Percentiles rank a stretch among this genome's conserved stretches.
These are phyloP conservation scores for Trissolcus japonicus DNA, from an alignment of 2,888 invertebrate genomes.

Conservation along the genomic window DNA sequence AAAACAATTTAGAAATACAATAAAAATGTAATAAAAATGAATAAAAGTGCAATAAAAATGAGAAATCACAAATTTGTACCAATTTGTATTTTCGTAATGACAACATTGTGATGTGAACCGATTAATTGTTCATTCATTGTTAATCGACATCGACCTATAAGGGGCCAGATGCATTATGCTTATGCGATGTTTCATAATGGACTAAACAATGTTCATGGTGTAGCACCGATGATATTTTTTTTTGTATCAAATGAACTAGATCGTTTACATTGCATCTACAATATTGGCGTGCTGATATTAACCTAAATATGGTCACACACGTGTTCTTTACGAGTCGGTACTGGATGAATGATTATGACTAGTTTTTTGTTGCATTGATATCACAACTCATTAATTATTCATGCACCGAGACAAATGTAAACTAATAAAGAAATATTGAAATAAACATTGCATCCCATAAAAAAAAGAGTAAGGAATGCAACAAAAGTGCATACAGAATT, in stretches of 20 bases:
- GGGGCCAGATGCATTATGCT: neutral
- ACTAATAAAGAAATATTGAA: too few relatives aligned
- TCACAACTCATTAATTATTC: neutral
- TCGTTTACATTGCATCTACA: slow-evolving; percentile 49
- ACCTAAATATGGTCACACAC: slow-evolving; percentile 51
- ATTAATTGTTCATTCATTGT: too few relatives aligned
- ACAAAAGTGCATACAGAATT: too few relatives aligned
- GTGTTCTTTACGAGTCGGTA: slow-evolving; percentile 47
- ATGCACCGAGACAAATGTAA: too few relatives aligned
- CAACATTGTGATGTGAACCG: too few relatives aligned
- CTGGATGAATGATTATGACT: slow-evolving; percentile 18
- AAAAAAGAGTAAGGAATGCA: too few relatives aligned
- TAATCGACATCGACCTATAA: too few relatives aligned
- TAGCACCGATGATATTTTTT: slow-evolving; percentile 27
- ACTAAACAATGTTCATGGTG: slow-evolving; percentile 30
- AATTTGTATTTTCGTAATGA: neutral
- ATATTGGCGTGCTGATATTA: slow-evolving; percentile 45
- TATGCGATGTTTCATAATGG: neutral
- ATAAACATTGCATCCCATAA: too few relatives aligned
- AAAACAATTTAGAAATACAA: too few relatives aligned
- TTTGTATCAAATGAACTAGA: slow-evolving; percentile 37
- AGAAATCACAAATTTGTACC: neutral
- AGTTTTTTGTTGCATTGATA: slow-evolving; percentile 7
- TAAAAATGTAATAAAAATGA: too few relatives aligned
- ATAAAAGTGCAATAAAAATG: too few relatives aligned